Evolutionary conservation across 2,888 invertebrate genomes (phyloP), one percentile per base, ranked within the genome.

Genomic region (Argyresthia albistria): DNA sequence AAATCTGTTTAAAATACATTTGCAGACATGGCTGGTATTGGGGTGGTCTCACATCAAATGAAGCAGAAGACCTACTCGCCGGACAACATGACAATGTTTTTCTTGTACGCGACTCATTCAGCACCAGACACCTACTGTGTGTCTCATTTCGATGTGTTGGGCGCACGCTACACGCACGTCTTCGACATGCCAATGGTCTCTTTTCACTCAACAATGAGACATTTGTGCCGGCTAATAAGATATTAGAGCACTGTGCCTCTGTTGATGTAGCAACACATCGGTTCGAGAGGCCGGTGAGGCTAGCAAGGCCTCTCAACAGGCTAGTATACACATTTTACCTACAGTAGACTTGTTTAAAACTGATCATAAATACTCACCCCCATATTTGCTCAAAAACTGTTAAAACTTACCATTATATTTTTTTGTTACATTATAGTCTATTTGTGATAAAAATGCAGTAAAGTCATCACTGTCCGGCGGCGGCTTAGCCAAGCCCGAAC

Each of bases 81-180:
- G 90, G 91, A 55, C 91, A 92, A 68, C 91, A 92, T 58, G 93
- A 93, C 66, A 93, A 93, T 66, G 91, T 93, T 4, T 94, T 94
- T 69, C 83, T 94, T 59, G 92, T 94, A 1, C 80, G 93, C 59
- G 93, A 94, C 70, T 93, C 93, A 11, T 92, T 92, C 55, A 92
- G 93, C 62, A 80, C 76, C n/a, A 76, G 88, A 36, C 93, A 93
- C 67, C 89, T 94, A 57, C 82, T 94, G 43, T 93, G 93, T 65
- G 87, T 93, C 47, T 93, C 92, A 65, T 93, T 93, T 69, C 89
- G 93, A 57, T 90, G 91, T 72, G 89, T 91, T 53, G 92, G 92
- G 8, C 88, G 90, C 58, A 91, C 93, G 12, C 78, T 92, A 25
- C 93, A 94, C 72, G 91, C 93, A 16, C 84, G 93, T 48, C 90